Evolutionary conservation across 2,888 invertebrate genomes (phyloP).

Genomic region (Rhimphoctona megacephalus): DNA sequence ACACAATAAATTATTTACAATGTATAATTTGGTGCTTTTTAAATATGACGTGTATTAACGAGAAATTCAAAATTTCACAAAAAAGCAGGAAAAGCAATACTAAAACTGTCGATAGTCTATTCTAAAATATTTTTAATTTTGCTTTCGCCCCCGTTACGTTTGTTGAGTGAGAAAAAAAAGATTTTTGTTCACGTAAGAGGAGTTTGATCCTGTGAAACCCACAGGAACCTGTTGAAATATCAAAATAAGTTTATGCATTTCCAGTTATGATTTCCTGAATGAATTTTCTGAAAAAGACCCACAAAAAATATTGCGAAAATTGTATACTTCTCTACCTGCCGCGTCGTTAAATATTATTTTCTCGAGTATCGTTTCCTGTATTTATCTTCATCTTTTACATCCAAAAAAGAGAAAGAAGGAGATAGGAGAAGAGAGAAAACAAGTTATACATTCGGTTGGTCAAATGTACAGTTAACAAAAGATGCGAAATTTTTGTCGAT

Average conservation of each 20-base stretch:
- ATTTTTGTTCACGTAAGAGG: conserved; percentile 2
- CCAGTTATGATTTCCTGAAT: conserved; percentile 30
- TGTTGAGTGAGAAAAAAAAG: conserved; percentile 19
- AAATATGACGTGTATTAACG: background rate
- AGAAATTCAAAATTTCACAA: background rate
- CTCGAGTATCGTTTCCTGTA: conserved; percentile 59
- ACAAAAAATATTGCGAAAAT: conserved; percentile 34
- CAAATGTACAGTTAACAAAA: conserved; percentile 38
- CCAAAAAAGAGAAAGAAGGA: conserved; percentile 30
- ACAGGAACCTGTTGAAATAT: conserved; percentile 23
- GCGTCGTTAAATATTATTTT: conserved; percentile 50
- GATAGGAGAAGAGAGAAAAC: conserved; percentile 30
- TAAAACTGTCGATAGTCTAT: background rate
- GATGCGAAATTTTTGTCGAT: conserved; percentile 65
- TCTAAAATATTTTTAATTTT: background rate
- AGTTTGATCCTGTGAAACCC: conserved; percentile 22
- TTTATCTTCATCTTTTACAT: conserved; percentile 61
- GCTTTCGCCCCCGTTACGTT: background rate
- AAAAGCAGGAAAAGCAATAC: too few relatives aligned
- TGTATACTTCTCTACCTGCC: conserved; percentile 30
- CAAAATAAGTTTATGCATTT: conserved; percentile 13
- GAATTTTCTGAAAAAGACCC: conserved; percentile 48
- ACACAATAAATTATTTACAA: background rate
- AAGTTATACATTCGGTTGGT: conserved; percentile 38
- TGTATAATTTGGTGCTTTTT: background rate